Conservation (phyloP, 2,113 vertebrate species). For the Chascanopsetta lugubris region DNA sequence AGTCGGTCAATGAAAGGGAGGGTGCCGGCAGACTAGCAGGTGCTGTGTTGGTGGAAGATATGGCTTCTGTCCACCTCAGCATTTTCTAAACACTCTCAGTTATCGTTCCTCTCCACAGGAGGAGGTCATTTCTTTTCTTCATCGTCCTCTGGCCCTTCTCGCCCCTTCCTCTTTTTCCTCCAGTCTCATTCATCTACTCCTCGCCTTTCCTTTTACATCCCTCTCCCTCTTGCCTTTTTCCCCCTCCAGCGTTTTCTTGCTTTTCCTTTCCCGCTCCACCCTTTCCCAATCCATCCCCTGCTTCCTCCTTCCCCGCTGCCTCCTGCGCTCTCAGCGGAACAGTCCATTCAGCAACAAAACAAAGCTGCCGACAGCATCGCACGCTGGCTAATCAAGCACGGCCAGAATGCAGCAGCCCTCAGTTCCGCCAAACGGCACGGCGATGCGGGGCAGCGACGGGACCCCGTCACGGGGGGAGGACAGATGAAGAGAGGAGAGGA, state of each 20-base stretch:
- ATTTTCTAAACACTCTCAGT: constrained; percentile 69
- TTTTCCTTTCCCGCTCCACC: constrained; percentile 51
- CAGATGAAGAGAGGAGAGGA: constrained; percentile 10
- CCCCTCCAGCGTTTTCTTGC: constrained; percentile 15
- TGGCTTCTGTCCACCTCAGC: constrained; percentile 79
- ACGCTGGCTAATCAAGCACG: constrained; percentile 75
- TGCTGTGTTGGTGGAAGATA: constrained; percentile 76
- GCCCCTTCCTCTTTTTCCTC: constrained; percentile 43
- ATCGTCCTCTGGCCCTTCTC: constrained; percentile 39
- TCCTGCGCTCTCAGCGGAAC: constrained; percentile 65
- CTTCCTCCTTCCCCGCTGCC: constrained; percentile 38
- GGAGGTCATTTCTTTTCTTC: constrained; percentile 70
- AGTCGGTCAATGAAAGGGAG: constrained; percentile 65
- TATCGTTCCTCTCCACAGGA: constrained; percentile 71
- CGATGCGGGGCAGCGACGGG: constrained; percentile 38
- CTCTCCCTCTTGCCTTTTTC: constrained; percentile 37
- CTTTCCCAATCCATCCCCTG: constrained; percentile 37
- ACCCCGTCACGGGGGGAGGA: neutral
- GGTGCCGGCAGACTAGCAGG: constrained; percentile 62
- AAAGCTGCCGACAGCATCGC: constrained; percentile 77
- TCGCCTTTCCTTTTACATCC: constrained; percentile 45
- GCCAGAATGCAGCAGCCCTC: constrained; percentile 68
- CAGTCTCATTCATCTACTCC: constrained; percentile 62
- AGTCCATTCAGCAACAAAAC: constrained; percentile 76
- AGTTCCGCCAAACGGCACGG: constrained; percentile 47